Conservation (phyloP, 2,888 invertebrate species). For the Acanthosoma haemorrhoidale region DNA sequence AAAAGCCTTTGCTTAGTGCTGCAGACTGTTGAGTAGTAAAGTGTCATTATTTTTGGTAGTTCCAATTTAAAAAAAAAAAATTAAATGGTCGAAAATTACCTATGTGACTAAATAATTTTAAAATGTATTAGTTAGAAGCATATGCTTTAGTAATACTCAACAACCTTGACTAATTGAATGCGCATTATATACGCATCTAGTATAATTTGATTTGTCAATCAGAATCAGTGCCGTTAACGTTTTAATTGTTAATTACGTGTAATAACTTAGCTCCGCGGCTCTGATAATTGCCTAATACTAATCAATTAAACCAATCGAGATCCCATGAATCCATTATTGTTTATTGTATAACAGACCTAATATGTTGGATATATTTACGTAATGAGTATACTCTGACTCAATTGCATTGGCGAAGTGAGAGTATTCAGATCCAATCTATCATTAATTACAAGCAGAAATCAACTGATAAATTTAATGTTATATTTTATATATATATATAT, state of each 20-base stretch:
- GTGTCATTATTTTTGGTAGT: too few relatives aligned
- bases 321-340: background rate
- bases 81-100: too few relatives aligned
- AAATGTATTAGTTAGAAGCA: too few relatives aligned
- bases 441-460: too few relatives aligned
- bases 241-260: background rate
- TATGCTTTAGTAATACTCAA: too few relatives aligned
- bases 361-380: background rate
- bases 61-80: too few relatives aligned
- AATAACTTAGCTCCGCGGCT: background rate
- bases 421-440: too few relatives aligned
- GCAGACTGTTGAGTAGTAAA: too few relatives aligned
- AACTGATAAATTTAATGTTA: background rate
- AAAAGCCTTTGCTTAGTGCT: too few relatives aligned
- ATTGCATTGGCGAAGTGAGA: background rate
- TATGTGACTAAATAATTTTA: too few relatives aligned
- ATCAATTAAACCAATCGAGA: background rate
- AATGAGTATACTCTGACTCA: background rate
- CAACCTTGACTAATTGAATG: too few relatives aligned
- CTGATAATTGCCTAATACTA: conserved; percentile 9
- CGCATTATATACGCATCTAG: too few relatives aligned
- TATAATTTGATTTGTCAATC: background rate
- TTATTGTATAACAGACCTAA: background rate
- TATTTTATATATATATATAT: background rate
- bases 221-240: background rate